Conservation (phyloP, 2,797 vertebrate genomes). For the Remorina albescens region DNA sequence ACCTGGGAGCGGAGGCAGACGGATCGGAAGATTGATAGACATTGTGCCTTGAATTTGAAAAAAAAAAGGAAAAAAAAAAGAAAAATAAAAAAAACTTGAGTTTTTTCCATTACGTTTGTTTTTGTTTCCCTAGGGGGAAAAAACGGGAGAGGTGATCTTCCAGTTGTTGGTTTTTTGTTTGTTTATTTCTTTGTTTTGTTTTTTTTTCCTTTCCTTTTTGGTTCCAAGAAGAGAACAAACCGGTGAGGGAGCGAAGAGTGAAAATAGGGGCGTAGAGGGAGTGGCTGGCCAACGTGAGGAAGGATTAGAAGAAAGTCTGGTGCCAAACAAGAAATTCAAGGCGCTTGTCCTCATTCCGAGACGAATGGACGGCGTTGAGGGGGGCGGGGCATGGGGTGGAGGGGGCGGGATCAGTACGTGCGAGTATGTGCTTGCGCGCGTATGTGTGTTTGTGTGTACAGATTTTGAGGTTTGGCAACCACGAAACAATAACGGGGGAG, state of each 20-base stretch:
- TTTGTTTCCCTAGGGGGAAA: slow-evolving; percentile 70
- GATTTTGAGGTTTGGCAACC: slow-evolving; percentile 73
- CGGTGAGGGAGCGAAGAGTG: slow-evolving; percentile 54
- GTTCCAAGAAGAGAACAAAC: slow-evolving; percentile 65
- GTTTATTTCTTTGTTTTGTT: slow-evolving; percentile 44
- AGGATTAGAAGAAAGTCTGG: slow-evolving; percentile 60
- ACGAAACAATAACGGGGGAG: slow-evolving; percentile 53
- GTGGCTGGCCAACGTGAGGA: slow-evolving; percentile 55
- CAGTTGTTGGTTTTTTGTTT: slow-evolving; percentile 32
- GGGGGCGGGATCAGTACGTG: slow-evolving; percentile 38
- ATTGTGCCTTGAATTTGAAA: slow-evolving; percentile 90
- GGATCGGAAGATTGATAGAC: slow-evolving; percentile 81
- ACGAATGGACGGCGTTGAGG: slow-evolving; percentile 53
- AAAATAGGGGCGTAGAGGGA: slow-evolving; percentile 44
- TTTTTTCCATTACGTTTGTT: slow-evolving; percentile 75
- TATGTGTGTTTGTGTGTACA: slow-evolving; percentile 58
- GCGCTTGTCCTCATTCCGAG: slow-evolving; percentile 72
- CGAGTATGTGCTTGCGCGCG: slow-evolving; percentile 24
- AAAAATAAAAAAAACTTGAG: slow-evolving; percentile 72
- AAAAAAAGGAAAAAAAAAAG: slow-evolving; percentile 51
- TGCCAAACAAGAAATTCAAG: slow-evolving; percentile 84
- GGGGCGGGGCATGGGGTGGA: slow-evolving; percentile 8
- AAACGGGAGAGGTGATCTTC: slow-evolving; percentile 47
- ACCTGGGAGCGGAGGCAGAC: slow-evolving; percentile 71
- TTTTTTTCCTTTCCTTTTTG: slow-evolving; percentile 42